Evolutionary conservation across 2,888 invertebrate genomes (phyloP).

Genomic region (Drosophila mettleri): DNA sequence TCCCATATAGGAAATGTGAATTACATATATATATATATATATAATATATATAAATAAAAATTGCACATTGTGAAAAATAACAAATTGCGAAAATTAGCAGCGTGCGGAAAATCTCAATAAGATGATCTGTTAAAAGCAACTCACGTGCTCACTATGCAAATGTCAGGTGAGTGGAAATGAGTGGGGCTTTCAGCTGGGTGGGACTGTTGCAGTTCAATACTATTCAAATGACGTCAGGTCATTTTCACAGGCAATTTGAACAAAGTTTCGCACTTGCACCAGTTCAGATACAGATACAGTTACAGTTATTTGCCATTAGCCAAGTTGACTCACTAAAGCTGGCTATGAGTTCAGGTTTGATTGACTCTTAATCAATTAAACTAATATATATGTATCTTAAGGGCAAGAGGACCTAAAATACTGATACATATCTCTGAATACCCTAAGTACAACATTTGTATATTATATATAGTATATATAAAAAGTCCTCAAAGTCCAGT

Average conservation of each 20-base stretch:
- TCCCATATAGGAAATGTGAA: constrained; percentile 26
- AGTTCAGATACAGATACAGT: constrained; percentile 17
- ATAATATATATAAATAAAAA: constrained; percentile 28
- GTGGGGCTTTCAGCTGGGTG: constrained; percentile 6
- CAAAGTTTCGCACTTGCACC: constrained; percentile 50
- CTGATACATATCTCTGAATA: neutral
- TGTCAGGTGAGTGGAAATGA: constrained; percentile 33
- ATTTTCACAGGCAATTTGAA: constrained; percentile 44
- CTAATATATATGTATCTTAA: neutral
- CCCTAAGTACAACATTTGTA: neutral
- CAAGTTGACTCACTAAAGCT: constrained; percentile 29
- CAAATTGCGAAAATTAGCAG: constrained; percentile 32
- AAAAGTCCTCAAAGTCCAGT: constrained; percentile 53
- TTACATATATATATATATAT: too few relatives aligned
- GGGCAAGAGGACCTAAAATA: neutral
- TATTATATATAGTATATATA: too few relatives aligned
- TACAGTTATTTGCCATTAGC: constrained; percentile 24
- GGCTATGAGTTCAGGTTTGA: constrained; percentile 30
- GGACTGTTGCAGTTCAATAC: constrained; percentile 25
- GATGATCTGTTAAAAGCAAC: constrained; percentile 16
- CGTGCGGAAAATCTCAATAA: constrained; percentile 11
- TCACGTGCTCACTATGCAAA: constrained; percentile 63
- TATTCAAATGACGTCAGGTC: constrained; percentile 47
- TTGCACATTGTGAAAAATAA: constrained; percentile 30
- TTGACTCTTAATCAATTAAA: constrained; percentile 43